Evolutionary conservation across 2,888 invertebrate species (phyloP), one percentile per base, ranked within the genome.

Genomic region (Ferrisia virgata): DNA sequence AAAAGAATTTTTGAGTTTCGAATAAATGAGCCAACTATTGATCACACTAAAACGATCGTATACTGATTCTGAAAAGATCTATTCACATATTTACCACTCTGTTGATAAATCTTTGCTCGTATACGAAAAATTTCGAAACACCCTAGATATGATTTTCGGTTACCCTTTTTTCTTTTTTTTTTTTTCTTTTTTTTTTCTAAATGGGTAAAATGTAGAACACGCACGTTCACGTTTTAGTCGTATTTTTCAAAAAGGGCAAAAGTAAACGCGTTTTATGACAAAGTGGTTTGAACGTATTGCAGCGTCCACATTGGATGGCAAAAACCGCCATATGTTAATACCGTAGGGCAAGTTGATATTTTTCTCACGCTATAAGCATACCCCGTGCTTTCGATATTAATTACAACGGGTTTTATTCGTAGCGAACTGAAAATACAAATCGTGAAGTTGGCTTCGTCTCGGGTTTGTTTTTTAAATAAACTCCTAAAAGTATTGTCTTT

Each of bases 261-360:
- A 76, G 72, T 76, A 76, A 76, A 76, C 36, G 72, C 36, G 72
- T 76, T 76, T 76, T 76, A 76, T 76, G 72, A 76, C 72, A 36
- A 76, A 76, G 33, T 76, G 72, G 36, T 36, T 64, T 64, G 72
- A 76, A 36, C 72, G 36, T 76, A 69, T 69, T 76, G 72, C 36
- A 76, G n/a, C 28, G 72, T 33, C 72, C 36, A 76, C 72, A 18
- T 33, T 33, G n/a, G 28, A 33, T 76, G 18, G 72, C 36, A 76
- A 76, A 76, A 76, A 76, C 72, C 36, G 72, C 72, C 72, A 76
- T 76, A 76, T 76, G 72, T 76, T 76, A 76, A 76, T 76, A 76
- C 72, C 36, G 36, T 36, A 76, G 72, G 72, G 72, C 72, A 31
- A 76, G 72, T 76, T 76, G 72, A 76, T 76, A 76, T 76, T 76